Conservation (phyloP, 2,113 vertebrate genomes). For the Candoia aspera region DNA sequence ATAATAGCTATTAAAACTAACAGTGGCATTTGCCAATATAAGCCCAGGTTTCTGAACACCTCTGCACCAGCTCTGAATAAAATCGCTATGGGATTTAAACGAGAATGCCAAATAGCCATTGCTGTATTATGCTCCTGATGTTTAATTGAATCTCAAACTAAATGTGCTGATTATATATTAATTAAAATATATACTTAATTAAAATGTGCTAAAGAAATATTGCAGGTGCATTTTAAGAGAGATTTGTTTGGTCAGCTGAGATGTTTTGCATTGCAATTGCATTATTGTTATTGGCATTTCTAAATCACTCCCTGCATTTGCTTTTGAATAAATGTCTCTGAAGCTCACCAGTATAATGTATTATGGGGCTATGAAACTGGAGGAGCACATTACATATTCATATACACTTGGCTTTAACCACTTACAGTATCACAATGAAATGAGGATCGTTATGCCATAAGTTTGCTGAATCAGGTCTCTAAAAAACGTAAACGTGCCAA, state of each 20-base stretch:
- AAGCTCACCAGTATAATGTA: conserved; percentile 62
- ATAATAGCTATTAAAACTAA: conserved; percentile 39
- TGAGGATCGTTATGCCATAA: conserved; percentile 58
- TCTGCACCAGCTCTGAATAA: conserved; percentile 46
- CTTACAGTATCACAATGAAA: conserved; percentile 59
- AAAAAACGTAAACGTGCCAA: conserved; percentile 59
- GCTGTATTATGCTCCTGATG: conserved; percentile 48
- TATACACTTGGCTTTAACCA: conserved; percentile 61
- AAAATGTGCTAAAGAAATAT: conserved; percentile 69
- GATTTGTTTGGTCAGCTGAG: conserved; percentile 69
- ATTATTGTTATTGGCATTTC: conserved; percentile 68
- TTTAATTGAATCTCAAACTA: conserved; percentile 69
- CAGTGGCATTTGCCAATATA: conserved; percentile 44
- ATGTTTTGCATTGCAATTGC: conserved; percentile 67
- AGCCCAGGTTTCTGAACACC: conserved; percentile 27
- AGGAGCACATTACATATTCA: conserved; percentile 65
- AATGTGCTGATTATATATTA: conserved; percentile 40
- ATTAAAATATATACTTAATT: conserved; percentile 62
- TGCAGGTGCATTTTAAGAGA: conserved; percentile 64
- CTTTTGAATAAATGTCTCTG: conserved; percentile 68
- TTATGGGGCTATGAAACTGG: conserved; percentile 59
- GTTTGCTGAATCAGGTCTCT: conserved; percentile 58
- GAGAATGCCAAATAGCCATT: conserved; percentile 39
- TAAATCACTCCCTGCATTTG: conserved; percentile 67
- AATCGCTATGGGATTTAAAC: conserved; percentile 54